Conservation (phyloP, 2,888 invertebrate species). For the Lasioglossum calceatum region DNA sequence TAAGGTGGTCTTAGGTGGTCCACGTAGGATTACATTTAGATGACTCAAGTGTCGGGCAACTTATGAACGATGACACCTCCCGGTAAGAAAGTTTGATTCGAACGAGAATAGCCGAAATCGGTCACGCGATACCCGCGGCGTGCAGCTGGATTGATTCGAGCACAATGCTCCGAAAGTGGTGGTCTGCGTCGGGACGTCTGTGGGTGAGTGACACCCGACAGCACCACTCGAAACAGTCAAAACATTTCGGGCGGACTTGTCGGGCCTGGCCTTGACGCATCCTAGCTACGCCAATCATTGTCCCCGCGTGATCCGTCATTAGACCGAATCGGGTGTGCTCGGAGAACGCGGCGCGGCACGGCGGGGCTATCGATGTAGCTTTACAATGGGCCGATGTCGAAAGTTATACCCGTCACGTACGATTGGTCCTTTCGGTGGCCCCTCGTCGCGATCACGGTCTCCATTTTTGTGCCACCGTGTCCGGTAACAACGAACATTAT, state of each 20-base stretch:
- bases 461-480: constrained; percentile 4
- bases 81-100: constrained; percentile 24
- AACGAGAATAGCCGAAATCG: constrained; percentile 43
- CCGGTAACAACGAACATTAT: constrained; percentile 26
- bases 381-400: constrained; percentile 46
- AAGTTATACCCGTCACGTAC: constrained; percentile 53
- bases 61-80: neutral
- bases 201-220: constrained; percentile 80
- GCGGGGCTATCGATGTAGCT: constrained; percentile 48
- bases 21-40: neutral
- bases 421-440: constrained; percentile 42
- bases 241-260: constrained; percentile 74
- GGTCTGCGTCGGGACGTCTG: constrained; percentile 77
- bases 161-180: constrained; percentile 76
- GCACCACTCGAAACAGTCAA: constrained; percentile 81
- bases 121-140: constrained; percentile 52
- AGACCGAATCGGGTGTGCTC: constrained; percentile 45
- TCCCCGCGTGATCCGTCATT: constrained; percentile 61
- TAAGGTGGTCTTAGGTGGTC: neutral
- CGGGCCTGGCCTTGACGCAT: constrained; percentile 78
- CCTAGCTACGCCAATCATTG: constrained; percentile 74
- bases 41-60: neutral
- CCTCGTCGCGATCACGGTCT: neutral
- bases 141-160: constrained; percentile 65
- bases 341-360: constrained; percentile 32